These are phyloP conservation scores for Meganola albula DNA, from an alignment of 2,888 invertebrate genomes.

Conservation along the genomic window DNA sequence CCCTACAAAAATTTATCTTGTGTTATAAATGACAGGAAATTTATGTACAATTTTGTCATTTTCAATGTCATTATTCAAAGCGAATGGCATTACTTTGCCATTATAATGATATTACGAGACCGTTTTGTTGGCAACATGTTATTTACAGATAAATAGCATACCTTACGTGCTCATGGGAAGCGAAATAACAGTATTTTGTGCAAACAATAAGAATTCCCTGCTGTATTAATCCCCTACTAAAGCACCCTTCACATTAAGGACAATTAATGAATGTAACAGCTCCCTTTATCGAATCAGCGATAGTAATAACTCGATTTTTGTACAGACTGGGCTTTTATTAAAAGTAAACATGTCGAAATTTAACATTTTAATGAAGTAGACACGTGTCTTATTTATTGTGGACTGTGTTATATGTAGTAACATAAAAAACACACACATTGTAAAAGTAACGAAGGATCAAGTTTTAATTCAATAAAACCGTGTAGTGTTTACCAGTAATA, in stretches of 20 bases:
- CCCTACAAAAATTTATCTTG: too few relatives aligned
- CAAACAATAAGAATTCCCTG: constrained; percentile 60
- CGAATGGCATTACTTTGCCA: constrained; percentile 22
- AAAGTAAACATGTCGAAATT: constrained; percentile 47
- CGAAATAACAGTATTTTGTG: constrained; percentile 64
- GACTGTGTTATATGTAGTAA: too few relatives aligned
- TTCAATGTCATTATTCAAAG: constrained; percentile 18
- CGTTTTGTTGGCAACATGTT: constrained; percentile 26
- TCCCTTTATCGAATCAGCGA: constrained; percentile 64
- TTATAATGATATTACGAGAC: constrained; percentile 23
- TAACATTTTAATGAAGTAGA: constrained; percentile 28
- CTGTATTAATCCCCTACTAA: constrained; percentile 46
- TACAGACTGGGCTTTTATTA: constrained; percentile 55
- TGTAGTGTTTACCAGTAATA: too few relatives aligned
- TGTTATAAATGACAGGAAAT: constrained; percentile 9
- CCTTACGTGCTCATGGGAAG: constrained; percentile 45
- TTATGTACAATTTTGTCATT: constrained; percentile 18
- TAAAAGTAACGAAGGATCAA: too few relatives aligned
- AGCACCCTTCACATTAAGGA: constrained; percentile 59
- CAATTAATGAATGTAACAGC: constrained; percentile 71
- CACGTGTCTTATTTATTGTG: constrained; percentile 30
- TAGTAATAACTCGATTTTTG: constrained; percentile 63
- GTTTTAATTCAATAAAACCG: too few relatives aligned
- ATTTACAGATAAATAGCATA: constrained; percentile 28
- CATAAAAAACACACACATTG: too few relatives aligned